Conservation (phyloP, 2,888 invertebrate genomes). For the Leucophenga montana region DNA sequence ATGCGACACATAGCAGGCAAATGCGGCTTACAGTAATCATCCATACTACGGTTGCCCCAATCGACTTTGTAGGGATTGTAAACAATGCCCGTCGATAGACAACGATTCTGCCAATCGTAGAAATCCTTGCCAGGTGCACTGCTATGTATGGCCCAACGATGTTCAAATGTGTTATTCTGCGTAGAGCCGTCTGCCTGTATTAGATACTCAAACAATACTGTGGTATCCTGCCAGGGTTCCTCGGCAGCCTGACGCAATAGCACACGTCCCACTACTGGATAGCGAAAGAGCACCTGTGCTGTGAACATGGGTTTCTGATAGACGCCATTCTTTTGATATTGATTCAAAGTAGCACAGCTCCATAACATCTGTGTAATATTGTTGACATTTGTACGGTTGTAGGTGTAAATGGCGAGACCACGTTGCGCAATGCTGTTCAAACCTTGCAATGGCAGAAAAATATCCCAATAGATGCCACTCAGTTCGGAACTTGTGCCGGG, state of each 20-base stretch:
- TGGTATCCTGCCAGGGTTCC: conserved; percentile 88
- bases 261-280: conserved; percentile 90
- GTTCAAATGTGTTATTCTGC: conserved; percentile 81
- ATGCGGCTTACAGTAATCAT: conserved; percentile 76
- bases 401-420: conserved; percentile 75
- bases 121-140: conserved; percentile 87
- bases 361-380: conserved; percentile 66
- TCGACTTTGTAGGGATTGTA: conserved; percentile 85
- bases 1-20: conserved; percentile 79
- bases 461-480: conserved; percentile 86
- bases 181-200: conserved; percentile 90
- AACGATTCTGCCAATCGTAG: conserved; percentile 91
- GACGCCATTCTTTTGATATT: conserved; percentile 79
- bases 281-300: conserved; percentile 86
- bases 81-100: conserved; percentile 84
- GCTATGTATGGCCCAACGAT: conserved; percentile 90
- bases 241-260: conserved; percentile 86
- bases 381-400: conserved; percentile 61
- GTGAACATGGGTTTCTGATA: conserved; percentile 83
- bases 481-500: conserved; percentile 82
- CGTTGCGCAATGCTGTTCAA: conserved; percentile 85
- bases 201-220: conserved; percentile 86
- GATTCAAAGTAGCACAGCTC: conserved; percentile 78
- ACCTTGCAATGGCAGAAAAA: conserved; percentile 88
- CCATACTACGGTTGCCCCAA: conserved; percentile 77